Base-by-base conservation (phyloP, 1,140 invertebrate genomes). In the Leptopilina boulardi region DNA sequence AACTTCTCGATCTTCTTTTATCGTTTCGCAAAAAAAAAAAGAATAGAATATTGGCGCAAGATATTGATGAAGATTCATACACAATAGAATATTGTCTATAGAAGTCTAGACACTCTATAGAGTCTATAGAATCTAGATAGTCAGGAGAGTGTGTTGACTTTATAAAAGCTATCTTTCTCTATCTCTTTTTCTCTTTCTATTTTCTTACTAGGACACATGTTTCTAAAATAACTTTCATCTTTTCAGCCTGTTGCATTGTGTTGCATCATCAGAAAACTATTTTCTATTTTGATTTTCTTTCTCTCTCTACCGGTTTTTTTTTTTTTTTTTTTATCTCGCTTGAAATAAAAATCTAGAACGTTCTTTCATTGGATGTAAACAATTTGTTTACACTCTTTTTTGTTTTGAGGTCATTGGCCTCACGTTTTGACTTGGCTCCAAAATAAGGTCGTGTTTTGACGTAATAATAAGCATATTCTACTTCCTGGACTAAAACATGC, bases 1-100 rank as follows among this genome's bases (percentile, higher is more conserved):
- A 88, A 89, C 86, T 87, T 85, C 80, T 85, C 77, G 41, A 84
- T 56, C 71, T 77, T 84, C 81, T 78, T 83, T 82, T 79, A 71
- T 30, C 81, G 56, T 72, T 66, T 75, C 78, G 34, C 76, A 66
- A 19, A 51, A 26, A 15, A n/a, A 66, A 11, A 66, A 66, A 59
- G 19, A 15, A 59, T 21, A 30, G 56, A 56, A 56, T 18, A 56
- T 21, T 19, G 13, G 54, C 54, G 21, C 19, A 10, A 56, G 54
- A 56, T 56, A 11, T 56, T 19, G 21, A 56, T 56, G 19, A 21
- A 23, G 19, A 23, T n/a, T n/a, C n/a, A n/a, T 30, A 26, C 21
- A 66, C 23, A 66, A 66, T 66, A 66, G 59, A 66, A 3, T n/a
- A n/a, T n/a, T n/a, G n/a, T n/a, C 11, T 11, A 15, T 23, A 30